A percentile compares a stretch with the other conserved stretches of the same genome.
phyloP scores from a whole-genome alignment of 2,113 vertebrate species.

The Arothron firmamentum region DNA sequence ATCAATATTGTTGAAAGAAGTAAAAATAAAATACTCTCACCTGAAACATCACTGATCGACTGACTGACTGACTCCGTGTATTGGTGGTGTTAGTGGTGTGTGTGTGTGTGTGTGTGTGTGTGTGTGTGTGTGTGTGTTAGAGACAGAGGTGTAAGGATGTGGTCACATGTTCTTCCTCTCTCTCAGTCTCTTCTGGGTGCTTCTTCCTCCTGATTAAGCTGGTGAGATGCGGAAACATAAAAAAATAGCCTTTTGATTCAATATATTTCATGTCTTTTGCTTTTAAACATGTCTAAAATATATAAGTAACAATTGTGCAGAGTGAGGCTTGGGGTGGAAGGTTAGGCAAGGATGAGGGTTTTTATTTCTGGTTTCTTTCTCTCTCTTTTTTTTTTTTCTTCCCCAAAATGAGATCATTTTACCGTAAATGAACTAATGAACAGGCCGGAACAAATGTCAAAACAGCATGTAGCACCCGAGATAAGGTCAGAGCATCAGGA shows the following conservation, averaged over 20 bases:
- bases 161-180: conserved; percentile 59
- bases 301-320: too few relatives aligned
- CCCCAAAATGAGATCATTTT: background rate
- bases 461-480: too few relatives aligned
- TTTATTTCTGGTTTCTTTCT: too few relatives aligned
- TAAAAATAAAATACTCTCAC: conserved; percentile 22
- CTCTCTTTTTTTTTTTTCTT: background rate
- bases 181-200: conserved; percentile 24
- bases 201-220: conserved; percentile 35
- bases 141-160: conserved; percentile 39
- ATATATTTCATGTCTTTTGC: background rate
- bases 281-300: too few relatives aligned
- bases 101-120: background rate
- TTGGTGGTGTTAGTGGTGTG: background rate
- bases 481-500: too few relatives aligned
- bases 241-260: background rate
- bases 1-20: background rate
- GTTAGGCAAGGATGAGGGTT: too few relatives aligned
- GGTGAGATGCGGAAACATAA: background rate
- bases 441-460: too few relatives aligned
- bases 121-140: background rate
- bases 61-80: conserved; percentile 6
- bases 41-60: conserved; percentile 39
- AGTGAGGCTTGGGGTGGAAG: too few relatives aligned
- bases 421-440: too few relatives aligned